Base-by-base conservation (phyloP, 1,140 invertebrate genomes). In the Penaeus chinensis region DNA sequence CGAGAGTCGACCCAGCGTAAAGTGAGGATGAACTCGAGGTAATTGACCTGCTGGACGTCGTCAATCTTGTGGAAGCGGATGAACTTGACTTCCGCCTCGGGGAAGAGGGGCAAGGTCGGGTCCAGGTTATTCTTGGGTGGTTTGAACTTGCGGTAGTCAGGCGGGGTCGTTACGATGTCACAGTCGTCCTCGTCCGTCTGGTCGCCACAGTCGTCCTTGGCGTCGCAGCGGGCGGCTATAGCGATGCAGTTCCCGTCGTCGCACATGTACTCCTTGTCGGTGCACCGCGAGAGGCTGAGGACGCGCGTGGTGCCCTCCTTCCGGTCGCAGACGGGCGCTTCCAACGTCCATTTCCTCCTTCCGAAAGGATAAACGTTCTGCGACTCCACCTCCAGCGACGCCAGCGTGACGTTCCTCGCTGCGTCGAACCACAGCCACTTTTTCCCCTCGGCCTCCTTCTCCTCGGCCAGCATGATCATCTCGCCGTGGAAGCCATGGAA, bases 241-340 rank as follows among this genome's bases (percentile, higher is more conserved):
- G 66, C 20, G n/a, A 63, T 82, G 80, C 80, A 82, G 61, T 32
- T 32, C n/a, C 80, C 80, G n/a, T 82, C 80, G 24, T 37, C 24
- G n/a, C 80, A 82, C 24, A 62, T 82, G 32, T 62, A 65, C 61
- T 62, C 20, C 13, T 22, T 11, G n/a, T 65, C 16, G 13, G 13
- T 32, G 61, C 80, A 82, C 11, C n/a, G 61, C 13, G 80, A 63
- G 16, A 82, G 61, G 22, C 37, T 61, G n/a, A 82, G 80, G 22
- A 24, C 13, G 22, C n/a, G 13, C 24, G 42, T 65, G 42, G 16
- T 24, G 54, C n/a, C 63, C 13, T 20, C 80, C 54, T 37, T 22
- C 80, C 22, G 24, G 22, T 61, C 61, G 22, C 60, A 37, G 22
- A 27, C 60, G 20, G 63, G 54, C 27, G 3, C n/a, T 32, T 62